phyloP scores from a whole-genome alignment of 2,888 invertebrate genomes.

The Automeris io region DNA sequence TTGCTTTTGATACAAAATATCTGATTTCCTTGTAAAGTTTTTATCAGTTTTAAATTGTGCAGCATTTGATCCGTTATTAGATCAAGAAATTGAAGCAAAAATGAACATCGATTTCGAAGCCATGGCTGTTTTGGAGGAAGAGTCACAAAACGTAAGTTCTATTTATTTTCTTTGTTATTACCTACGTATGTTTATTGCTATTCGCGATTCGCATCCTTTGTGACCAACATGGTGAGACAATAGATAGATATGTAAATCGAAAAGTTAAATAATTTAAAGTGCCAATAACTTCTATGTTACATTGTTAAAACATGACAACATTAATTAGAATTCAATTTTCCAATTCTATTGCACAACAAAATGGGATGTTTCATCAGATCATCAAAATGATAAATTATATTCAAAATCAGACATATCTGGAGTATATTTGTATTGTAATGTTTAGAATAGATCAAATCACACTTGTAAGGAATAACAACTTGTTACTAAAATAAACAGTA shows the following conservation, averaged over 20 bases:
- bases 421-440: neutral
- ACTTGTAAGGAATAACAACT: neutral
- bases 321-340: slow-evolving; percentile 20
- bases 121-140: slow-evolving; percentile 80
- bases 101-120: slow-evolving; percentile 79
- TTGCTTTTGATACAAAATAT: slow-evolving; percentile 60
- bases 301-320: slow-evolving; percentile 19
- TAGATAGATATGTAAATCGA: neutral
- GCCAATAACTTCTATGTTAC: neutral
- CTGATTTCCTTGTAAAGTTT: slow-evolving; percentile 74
- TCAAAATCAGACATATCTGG: neutral
- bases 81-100: slow-evolving; percentile 20
- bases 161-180: slow-evolving; percentile 35
- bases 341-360: slow-evolving; percentile 50
- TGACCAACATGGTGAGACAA: neutral
- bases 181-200: slow-evolving; percentile 4
- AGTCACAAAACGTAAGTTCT: slow-evolving; percentile 76
- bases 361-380: slow-evolving; percentile 38
- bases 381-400: neutral
- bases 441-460: neutral
- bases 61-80: slow-evolving; percentile 38
- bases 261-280: slow-evolving; percentile 1
- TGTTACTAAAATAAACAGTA: neutral
- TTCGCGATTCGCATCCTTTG: neutral
- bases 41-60: slow-evolving; percentile 29